Percentiles rank a stretch among this genome's conserved stretches.
These are phyloP conservation scores for Temnothorax longispinosus DNA, from an alignment of 1,140 invertebrate species.

Conservation along the genomic window DNA sequence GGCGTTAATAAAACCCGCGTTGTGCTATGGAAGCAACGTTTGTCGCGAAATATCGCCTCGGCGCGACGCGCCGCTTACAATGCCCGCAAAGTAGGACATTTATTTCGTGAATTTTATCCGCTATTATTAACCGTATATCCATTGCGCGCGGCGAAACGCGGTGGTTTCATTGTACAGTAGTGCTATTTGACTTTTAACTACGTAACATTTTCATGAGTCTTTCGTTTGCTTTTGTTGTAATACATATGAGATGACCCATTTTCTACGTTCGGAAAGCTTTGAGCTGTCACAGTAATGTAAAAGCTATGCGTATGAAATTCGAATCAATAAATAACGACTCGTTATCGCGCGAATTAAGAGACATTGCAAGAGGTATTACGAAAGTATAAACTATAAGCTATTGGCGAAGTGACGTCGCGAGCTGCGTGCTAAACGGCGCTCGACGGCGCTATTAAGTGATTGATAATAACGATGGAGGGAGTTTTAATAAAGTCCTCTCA, in stretches of 20 bases:
- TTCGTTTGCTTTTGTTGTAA: neutral
- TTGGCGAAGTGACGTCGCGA: neutral
- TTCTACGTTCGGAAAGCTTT: neutral
- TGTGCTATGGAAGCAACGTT: neutral
- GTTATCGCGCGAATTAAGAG: neutral
- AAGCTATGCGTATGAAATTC: too few species aligned
- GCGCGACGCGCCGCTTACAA: neutral
- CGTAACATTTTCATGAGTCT: neutral
- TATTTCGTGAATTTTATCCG: slow-evolving; percentile 33
- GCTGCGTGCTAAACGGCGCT: too few species aligned
- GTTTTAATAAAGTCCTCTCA: slow-evolving; percentile 68
- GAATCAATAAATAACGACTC: neutral
- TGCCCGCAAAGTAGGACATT: slow-evolving; percentile 10
- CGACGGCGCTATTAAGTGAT: slow-evolving; percentile 48
- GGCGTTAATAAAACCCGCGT: slow-evolving; percentile 38
- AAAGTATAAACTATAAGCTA: neutral
- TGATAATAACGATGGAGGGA: slow-evolving; percentile 61
- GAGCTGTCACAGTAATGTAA: neutral
- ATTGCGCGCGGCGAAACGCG: neutral
- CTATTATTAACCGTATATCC: slow-evolving; percentile 29
- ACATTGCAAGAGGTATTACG: slow-evolving; percentile 9
- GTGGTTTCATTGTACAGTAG: neutral
- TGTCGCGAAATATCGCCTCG: slow-evolving; percentile 7
- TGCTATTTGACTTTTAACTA: slow-evolving; percentile 26
- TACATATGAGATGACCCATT: neutral